Evolutionary conservation across 2,797 vertebrate species (phyloP), one percentile per base, ranked within the genome.

Genomic region (Microctenopoma stevenorrisi): DNA sequence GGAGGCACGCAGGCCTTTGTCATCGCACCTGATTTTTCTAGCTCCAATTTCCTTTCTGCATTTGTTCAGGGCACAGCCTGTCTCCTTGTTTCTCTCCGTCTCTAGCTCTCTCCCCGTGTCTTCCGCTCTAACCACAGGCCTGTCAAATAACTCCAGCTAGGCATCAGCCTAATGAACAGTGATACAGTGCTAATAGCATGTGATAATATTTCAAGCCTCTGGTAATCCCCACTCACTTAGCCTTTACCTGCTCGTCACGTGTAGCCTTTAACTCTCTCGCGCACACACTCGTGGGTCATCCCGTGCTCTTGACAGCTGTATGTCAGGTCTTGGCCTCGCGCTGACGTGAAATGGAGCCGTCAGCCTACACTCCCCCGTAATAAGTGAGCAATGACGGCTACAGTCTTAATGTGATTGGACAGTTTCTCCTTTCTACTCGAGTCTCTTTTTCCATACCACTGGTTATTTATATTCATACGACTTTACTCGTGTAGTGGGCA

Each of bases 131-230:
- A 86, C 76, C 18, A 28, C 64, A 50, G 72, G 68, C 51, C 83
- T 88, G 88, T 84, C 78, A 67, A 70, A 51, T 46, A 66, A 47
- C 84, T 73, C 66, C 68, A 66, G 74, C 67, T 53, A 65, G 79
- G 82, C 90, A 73, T 91, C 86, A 86, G 72, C 81, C 76, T 94
- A 94, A 93, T 90, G 87, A 93, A 86, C 84, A 81, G 85, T 88
- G 93, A 90, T 91, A 76, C 82, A 58, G 72, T 74, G 81, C 89
- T 93, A 93, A 94, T 93, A 89, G 87, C 79, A 72, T 86, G 86
- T 84, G 88, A 93, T 90, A 85, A 92, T 87, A 89, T 92, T 93
- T 91, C 84, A 73, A 86, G 85, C 86, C 78, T 82, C 70, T 76
- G 72, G 81, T 90, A 88, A 91, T 91, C 87, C 89, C 73, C 37